Conservation (phyloP, 2,797 vertebrate species). For the Muscicapa comitata region DNA sequence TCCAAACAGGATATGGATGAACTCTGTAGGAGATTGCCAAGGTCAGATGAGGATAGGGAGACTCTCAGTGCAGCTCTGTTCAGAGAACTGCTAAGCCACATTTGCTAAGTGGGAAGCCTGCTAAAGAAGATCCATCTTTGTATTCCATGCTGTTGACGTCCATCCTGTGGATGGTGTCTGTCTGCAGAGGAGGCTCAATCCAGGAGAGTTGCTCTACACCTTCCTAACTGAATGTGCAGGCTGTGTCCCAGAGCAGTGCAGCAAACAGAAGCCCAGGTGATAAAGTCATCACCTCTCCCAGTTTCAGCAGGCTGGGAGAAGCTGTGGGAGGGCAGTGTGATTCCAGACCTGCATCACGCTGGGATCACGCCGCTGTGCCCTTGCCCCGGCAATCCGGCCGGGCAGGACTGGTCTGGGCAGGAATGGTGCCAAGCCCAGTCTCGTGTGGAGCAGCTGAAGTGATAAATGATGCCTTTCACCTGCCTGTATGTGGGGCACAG, state of each 20-base stretch:
- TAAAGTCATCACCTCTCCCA: neutral
- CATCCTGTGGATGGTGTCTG: neutral
- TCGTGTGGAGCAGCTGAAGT: fast-evolving
- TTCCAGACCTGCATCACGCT: fast-evolving
- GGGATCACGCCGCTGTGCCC: fast-evolving
- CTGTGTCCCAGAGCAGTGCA: neutral
- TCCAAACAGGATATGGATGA: neutral
- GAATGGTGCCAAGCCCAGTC: fast-evolving
- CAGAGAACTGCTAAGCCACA: neutral
- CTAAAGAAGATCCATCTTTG: neutral
- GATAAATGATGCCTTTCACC: neutral
- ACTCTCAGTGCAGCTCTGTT: fast-evolving
- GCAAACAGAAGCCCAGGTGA: neutral
- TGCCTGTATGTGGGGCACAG: neutral
- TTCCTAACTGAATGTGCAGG: neutral
- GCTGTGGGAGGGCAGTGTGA: neutral
- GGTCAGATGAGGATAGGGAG: neutral
- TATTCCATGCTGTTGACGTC: neutral
- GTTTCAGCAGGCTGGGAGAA: neutral
- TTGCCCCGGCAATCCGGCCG: fast-evolving
- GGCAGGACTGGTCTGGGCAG: neutral
- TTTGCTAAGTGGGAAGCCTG: neutral
- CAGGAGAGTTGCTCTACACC: neutral
- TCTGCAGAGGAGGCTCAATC: neutral
- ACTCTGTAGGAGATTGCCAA: neutral